Evolutionary conservation across 2,113 vertebrate genomes (phyloP).

Genomic region (Himantopus leucocephalus): DNA sequence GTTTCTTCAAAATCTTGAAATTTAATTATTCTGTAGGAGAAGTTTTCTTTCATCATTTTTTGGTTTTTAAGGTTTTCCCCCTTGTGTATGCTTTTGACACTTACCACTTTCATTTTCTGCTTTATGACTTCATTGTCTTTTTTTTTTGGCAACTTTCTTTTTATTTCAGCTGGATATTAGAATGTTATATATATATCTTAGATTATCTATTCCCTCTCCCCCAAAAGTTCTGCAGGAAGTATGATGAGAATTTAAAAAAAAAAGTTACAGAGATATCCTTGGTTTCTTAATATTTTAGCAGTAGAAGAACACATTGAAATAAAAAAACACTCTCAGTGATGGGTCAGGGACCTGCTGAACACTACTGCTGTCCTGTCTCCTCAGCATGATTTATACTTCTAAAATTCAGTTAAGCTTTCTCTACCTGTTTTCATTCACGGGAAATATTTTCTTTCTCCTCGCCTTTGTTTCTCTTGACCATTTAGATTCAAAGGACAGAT

Average conservation of each 20-base stretch:
- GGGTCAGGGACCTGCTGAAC: neutral
- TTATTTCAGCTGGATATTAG: neutral
- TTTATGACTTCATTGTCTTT: constrained; percentile 39
- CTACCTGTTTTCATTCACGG: neutral
- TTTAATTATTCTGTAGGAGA: constrained; percentile 20
- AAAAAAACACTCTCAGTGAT: neutral
- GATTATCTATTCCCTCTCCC: neutral
- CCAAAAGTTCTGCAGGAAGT: neutral
- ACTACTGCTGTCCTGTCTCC: neutral
- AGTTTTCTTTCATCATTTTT: constrained; percentile 57
- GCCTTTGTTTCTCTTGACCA: neutral
- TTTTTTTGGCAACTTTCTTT: neutral
- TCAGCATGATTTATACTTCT: neutral
- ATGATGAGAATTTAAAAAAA: neutral
- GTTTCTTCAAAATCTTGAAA: constrained; percentile 42
- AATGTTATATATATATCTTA: neutral
- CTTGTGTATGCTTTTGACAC: neutral
- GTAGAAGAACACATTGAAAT: neutral
- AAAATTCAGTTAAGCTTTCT: neutral
- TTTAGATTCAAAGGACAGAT: neutral
- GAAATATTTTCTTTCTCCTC: neutral
- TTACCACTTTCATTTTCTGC: constrained; percentile 64
- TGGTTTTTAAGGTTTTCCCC: constrained; percentile 62
- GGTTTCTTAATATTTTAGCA: neutral
- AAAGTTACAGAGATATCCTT: neutral